Conservation (phyloP, 2,113 vertebrate species). For the Apodemus speciosus region DNA sequence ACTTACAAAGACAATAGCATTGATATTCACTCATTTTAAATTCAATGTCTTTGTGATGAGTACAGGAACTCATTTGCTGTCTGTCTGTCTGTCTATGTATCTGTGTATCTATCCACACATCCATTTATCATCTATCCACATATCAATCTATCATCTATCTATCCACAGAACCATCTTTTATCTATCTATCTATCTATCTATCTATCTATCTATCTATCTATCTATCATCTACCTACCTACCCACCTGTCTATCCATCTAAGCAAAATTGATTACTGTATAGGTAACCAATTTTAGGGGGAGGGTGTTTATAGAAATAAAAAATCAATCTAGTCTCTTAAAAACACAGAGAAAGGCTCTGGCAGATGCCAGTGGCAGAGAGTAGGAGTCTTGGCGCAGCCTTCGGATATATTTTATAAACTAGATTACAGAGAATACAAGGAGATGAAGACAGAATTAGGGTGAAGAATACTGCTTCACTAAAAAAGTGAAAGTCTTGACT, state of each 20-base stretch:
- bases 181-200: not conserved
- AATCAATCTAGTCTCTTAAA: not conserved
- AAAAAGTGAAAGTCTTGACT: not conserved
- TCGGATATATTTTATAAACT: not conserved
- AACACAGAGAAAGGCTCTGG: not conserved
- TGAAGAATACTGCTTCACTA: not conserved
- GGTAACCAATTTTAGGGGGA: not conserved
- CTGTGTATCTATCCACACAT: not conserved
- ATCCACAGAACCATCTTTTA: not conserved
- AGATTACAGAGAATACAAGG: not conserved
- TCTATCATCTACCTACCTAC: not conserved
- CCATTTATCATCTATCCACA: not conserved
- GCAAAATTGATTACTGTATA: not conserved
- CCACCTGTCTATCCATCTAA: not conserved
- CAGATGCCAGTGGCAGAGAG: fast-evolving
- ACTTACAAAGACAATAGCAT: not conserved
- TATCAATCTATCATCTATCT: not conserved
- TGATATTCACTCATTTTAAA: not conserved
- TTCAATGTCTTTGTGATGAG: too few species aligned
- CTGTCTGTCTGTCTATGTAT: not conserved
- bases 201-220: too few species aligned
- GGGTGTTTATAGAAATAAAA: not conserved
- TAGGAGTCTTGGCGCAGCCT: not conserved
- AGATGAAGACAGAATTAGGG: not conserved
- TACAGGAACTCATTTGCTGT: not conserved